A percentile compares a stretch with the other conserved stretches of the same genome.
phyloP scores from a whole-genome alignment of 2,797 vertebrate genomes.

The Girardinus metallicus region DNA sequence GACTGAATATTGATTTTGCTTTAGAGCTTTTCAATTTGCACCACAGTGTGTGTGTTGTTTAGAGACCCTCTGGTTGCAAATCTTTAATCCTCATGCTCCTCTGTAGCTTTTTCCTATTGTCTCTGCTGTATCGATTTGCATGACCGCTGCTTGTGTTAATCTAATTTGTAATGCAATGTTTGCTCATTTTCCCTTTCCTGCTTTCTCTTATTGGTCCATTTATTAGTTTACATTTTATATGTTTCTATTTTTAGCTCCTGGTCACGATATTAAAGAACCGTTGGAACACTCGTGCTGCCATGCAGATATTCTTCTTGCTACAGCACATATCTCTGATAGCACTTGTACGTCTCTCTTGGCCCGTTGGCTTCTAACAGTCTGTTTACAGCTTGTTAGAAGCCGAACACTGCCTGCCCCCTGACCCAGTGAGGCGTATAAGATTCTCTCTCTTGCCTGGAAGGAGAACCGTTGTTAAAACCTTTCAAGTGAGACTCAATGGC shows the following conservation, averaged over 20 bases:
- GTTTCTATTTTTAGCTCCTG: constrained; percentile 5
- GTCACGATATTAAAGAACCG: constrained; percentile 6
- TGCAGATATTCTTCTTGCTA: constrained; percentile 17
- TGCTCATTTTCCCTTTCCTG: constrained; percentile 9
- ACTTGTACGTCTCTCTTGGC: constrained; percentile 17
- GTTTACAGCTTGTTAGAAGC: constrained; percentile 49
- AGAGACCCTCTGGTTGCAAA: constrained; percentile 16
- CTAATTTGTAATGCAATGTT: constrained; percentile 22
- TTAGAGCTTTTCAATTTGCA: constrained; percentile 16
- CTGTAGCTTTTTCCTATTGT: background rate
- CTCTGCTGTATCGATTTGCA: background rate
- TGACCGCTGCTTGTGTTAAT: constrained; percentile 9
- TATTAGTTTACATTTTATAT: background rate
- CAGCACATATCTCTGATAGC: constrained; percentile 10
- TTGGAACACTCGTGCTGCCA: background rate
- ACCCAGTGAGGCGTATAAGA: constrained; percentile 39
- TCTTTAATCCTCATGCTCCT: constrained; percentile 5
- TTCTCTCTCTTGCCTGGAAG: constrained; percentile 39
- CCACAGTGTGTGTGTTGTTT: constrained; percentile 12
- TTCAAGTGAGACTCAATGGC: constrained; percentile 47
- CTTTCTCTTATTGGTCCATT: constrained; percentile 3
- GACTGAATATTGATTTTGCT: background rate
- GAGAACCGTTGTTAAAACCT: constrained; percentile 53
- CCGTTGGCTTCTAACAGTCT: constrained; percentile 19
- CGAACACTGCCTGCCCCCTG: constrained; percentile 40